Base-by-base conservation (phyloP, 92 coral and sea anemone species). In the Virgularia gustaviana region DNA sequence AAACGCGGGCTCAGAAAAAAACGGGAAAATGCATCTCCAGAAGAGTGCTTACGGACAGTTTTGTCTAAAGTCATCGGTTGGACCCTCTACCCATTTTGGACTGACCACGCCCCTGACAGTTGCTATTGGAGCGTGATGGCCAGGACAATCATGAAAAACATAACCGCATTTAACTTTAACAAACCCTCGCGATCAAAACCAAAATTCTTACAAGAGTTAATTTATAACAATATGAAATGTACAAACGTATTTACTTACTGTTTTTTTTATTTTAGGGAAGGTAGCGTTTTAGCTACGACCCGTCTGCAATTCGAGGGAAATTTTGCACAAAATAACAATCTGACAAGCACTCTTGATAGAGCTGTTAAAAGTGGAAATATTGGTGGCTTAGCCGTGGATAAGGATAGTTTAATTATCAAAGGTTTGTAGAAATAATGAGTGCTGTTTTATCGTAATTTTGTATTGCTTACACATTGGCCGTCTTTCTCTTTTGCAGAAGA, bases 351-450 rank as follows among this genome's bases (percentile, higher is more conserved):
- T 11, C 83, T 91, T 0, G 77, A 61, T 41, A 81, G 57, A 0
- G 90, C 96, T 53, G 85, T 86, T 6, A 75, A 62, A 25, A 85
- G 71, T n/a, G 97, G 95, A n/a, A 71, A 63, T n/a, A 72, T 91
- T 8, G 97, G 91, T 0, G 75, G 58, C 23, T 39, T 91, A 1
- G 36, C 67, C 9, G 97, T 91, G 28, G 96, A 88, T 31, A 88
- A 83, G 13, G 49, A 63, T 25, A 86, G 87, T 1, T 78, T 89
- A 15, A 59, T n/a, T 1, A 56, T 89, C 3, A 57, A 55, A 32
- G 72, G 72, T 65, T 29, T 65, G 72, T 47, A 25, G 3, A 4
- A 4, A 15, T 47, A 47, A 47, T 47, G 18, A 4, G 4, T 15
- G 4, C 22, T 5, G 6, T 19, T 15, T 47, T 15, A 5, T 47